Evolutionary conservation across 2,888 invertebrate genomes (phyloP), one percentile per base, ranked within the genome.

Genomic region (Chrysolina oricalcia): DNA sequence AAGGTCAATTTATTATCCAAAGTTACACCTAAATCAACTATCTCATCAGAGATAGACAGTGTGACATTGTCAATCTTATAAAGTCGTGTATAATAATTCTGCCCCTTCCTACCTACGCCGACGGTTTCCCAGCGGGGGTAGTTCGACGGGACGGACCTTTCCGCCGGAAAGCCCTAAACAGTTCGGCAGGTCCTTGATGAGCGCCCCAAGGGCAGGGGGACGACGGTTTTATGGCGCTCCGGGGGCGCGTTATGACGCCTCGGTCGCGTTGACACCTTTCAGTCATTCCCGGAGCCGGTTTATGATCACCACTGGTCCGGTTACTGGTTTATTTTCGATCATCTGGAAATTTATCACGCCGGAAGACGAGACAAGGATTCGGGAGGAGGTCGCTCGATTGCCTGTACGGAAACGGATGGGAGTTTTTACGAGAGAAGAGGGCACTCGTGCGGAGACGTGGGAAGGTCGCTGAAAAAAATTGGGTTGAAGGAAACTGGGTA

Each of bases 291-390:
- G 69, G 46, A 48, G 66, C 62, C 77, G 77, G 77, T 83, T 83
- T 83, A 83, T 82, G 81, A 78, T 76, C 72, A 74, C 77, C 82
- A 81, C 82, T 81, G 81, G 74, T 62, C 71, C 68, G 71, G 63
- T 65, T 59, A n/a, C 67, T 63, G 65, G 48, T 69, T 75, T 73
- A 75, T 79, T 74, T 63, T 70, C 62, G 78, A 77, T 81, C 75
- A 77, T 71, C 74, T 23, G 65, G 23, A 48, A 70, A 78, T 80
- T 78, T 81, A 78, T 77, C 75, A 71, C 74, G 43, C 23, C 11
- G n/a, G 17, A 19, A 40, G 23, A 65, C 35, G 35, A 19, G 41
- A 66, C 13, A 17, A 53, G 53, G 53, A 68, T 68, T 19, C 53
- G 35, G 50, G 27, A 53, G 68, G 68, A 71, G 50, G 53, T 63